Evolutionary conservation across 2,888 invertebrate genomes (phyloP), one percentile per base, ranked within the genome.

Genomic region (Caenorhabditis sinica): DNA sequence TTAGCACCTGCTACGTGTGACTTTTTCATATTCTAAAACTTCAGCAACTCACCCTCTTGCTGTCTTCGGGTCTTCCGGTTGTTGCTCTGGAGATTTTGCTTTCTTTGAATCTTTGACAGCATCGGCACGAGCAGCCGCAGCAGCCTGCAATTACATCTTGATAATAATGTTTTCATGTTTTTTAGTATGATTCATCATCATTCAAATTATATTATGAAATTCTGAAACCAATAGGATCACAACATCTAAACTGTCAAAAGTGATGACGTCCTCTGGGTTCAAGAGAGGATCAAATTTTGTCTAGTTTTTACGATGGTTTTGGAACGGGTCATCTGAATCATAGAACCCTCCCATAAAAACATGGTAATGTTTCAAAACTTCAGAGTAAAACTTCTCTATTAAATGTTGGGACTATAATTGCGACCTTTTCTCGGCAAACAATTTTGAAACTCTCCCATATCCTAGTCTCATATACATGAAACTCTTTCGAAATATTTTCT

Each of bases 1-100:
- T 40, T 20, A 56, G 43, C 66, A 77, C 71, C 71, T 71, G 53
- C n/a, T 40, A 9, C 36, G 11, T 58, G 43, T 60, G 49, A 69
- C 66, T 53, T 75, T n/a, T 53, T 63, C 65, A 5, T 23, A 51
- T 25, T 73, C 40, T 51, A 23, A 45, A 61, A 43, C 63, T 15
- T 36, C 15, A 36, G 33, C 25, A 36, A 71, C 86, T 73, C 20
- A 82, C 84, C 68, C 82, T 79, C 81, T 83, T 2, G 87, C 87
- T 9, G 86, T 77, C 28, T 77, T 83, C 40, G 88, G 88, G 60
- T 88, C 88, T 30, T 88, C 88, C 17, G 88, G 88, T 53, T 88
- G 87, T 63, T 88, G 86, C 40, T 88, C 86, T 3, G 76, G 83
- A 15, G 80, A 66, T 25, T 81, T 75, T 43, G 51, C 66, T 15